Evolutionary conservation across 2,888 invertebrate genomes (phyloP).

Genomic region (Lingula anatina): DNA sequence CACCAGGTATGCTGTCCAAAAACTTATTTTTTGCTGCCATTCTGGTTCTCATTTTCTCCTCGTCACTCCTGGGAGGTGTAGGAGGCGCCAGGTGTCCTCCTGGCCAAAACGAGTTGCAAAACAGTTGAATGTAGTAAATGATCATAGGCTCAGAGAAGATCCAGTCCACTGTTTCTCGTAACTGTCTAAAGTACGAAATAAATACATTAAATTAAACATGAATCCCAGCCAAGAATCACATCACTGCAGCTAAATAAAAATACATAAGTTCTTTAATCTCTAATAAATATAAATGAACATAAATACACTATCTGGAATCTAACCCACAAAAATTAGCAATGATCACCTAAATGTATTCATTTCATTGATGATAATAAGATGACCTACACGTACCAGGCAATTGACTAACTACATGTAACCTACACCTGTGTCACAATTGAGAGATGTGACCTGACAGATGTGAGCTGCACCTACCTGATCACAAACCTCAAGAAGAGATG

Average conservation of each 20-base stretch:
- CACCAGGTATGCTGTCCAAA: conserved; percentile 51
- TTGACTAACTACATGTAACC: no score
- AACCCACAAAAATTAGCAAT: no score
- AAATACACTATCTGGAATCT: no score
- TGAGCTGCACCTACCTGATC: no score
- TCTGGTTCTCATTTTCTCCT: conserved; percentile 58
- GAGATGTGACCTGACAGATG: no score
- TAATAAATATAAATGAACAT: neutral
- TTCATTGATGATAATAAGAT: no score
- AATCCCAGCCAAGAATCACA: no score
- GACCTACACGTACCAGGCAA: no score
- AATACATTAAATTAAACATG: neutral
- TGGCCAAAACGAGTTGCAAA: conserved; percentile 86
- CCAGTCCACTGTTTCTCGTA: conserved; percentile 80
- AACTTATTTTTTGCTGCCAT: conserved; percentile 48
- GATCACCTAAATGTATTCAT: no score
- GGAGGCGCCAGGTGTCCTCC: conserved; percentile 63
- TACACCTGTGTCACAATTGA: no score
- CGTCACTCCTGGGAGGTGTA: conserved; percentile 57
- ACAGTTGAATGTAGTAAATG: conserved; percentile 76
- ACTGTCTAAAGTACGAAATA: conserved; percentile 62
- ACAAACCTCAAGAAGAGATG: no score
- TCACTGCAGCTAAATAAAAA: no score
- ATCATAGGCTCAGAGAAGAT: conserved; percentile 86
- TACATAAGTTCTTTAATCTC: neutral